A percentile compares a stretch with the other conserved stretches of the same genome.
Conservation (phyloP, 2,113 vertebrate genomes). For the Alces alces region DNA sequence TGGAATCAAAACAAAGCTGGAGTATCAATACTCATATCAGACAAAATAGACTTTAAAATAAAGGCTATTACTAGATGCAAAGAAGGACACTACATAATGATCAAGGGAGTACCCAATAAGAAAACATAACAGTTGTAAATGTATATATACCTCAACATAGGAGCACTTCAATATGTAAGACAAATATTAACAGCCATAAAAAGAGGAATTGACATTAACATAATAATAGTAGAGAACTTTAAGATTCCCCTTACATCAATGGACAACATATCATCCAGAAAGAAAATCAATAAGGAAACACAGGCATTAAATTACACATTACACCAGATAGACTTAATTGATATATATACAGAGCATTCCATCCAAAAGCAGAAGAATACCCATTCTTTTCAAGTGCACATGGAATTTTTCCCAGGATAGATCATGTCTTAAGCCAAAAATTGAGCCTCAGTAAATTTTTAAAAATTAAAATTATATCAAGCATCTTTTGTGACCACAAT, state of each 20-base stretch:
- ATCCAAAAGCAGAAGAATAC: neutral
- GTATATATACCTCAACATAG: neutral
- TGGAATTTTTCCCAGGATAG: neutral
- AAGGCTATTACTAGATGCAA: neutral
- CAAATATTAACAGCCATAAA: neutral
- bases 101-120: neutral
- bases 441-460: neutral
- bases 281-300: neutral
- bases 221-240: neutral
- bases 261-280: neutral
- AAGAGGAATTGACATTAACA: neutral
- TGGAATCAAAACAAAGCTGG: neutral
- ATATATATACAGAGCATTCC: neutral
- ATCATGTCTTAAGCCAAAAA: neutral
- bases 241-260: neutral
- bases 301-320: neutral
- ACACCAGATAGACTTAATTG: neutral
- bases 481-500: neutral
- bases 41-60: neutral
- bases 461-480: neutral
- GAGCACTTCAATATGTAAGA: neutral
- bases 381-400: neutral
- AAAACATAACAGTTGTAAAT: neutral
- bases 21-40: neutral
- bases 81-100: neutral